Evolutionary conservation across 2,797 vertebrate genomes (phyloP).

Genomic region (Pitangus sulphuratus): DNA sequence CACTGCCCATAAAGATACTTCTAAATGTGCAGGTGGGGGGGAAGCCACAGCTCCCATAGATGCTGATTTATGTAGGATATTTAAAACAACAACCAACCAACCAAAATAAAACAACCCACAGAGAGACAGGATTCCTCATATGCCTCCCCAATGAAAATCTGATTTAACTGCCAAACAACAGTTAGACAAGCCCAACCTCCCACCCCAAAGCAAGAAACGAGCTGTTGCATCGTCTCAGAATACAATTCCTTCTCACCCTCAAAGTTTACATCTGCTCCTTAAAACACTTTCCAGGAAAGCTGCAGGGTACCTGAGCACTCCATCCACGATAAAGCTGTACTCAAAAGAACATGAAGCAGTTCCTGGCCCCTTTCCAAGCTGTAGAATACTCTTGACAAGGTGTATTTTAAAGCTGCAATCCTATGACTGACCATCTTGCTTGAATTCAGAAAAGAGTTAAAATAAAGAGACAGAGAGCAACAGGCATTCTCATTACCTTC

Average conservation of each 20-base stretch:
- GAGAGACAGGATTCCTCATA: background rate
- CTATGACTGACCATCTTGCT: background rate
- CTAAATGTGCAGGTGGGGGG: accelerated
- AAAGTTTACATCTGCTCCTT: background rate
- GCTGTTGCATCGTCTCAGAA: background rate
- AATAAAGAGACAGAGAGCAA: background rate
- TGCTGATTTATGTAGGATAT: background rate
- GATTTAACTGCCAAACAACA: background rate
- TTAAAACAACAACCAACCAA: background rate
- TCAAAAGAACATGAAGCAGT: background rate
- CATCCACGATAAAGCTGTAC: background rate
- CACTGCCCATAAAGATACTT: background rate
- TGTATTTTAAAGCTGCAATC: slow-evolving; percentile 11
- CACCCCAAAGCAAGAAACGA: background rate
- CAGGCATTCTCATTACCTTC: background rate
- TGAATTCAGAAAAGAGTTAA: background rate
- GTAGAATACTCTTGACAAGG: slow-evolving; percentile 18
- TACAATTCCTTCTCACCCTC: background rate
- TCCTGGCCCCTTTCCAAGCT: slow-evolving; percentile 31
- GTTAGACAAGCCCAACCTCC: background rate
- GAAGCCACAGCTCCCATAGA: background rate
- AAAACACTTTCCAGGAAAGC: background rate
- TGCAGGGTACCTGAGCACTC: slow-evolving; percentile 19
- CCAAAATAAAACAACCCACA: background rate
- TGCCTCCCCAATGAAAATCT: background rate